Conservation (phyloP, 2,797 vertebrate species). For the Astyanax mexicanus region DNA sequence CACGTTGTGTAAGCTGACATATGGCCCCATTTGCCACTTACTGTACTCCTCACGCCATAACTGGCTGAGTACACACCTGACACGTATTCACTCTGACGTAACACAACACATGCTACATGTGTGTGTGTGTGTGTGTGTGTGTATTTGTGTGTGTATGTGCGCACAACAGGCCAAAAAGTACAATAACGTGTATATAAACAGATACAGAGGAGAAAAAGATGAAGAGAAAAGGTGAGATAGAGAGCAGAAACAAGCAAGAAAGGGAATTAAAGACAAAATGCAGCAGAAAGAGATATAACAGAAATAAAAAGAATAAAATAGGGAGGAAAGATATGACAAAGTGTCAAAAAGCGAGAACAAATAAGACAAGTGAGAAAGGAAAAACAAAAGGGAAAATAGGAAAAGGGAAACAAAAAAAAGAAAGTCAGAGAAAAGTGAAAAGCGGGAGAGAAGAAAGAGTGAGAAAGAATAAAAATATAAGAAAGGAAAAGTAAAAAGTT, state of each 20-base stretch:
- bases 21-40: constrained; percentile 28
- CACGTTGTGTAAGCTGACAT: constrained; percentile 49
- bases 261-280: constrained; percentile 3
- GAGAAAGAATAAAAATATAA: constrained; percentile 11
- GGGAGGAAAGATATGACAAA: constrained; percentile 31
- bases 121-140: not conserved
- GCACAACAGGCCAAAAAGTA: too few relatives aligned
- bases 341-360: too few relatives aligned
- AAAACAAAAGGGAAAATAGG: too few relatives aligned
- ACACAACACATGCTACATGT: not conserved
- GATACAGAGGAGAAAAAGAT: not conserved
- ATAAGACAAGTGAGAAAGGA: too few relatives aligned
- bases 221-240: constrained; percentile 16
- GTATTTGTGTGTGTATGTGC: constrained; percentile 12
- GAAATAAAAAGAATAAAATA: constrained; percentile 28
- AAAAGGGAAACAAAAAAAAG: constrained; percentile 42
- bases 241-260: constrained; percentile 17
- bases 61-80: constrained; percentile 44
- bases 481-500: constrained; percentile 41
- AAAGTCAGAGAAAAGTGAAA: too few relatives aligned
- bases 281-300: not conserved
- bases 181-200: too few relatives aligned
- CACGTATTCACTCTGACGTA: constrained; percentile 19
- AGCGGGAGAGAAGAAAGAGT: too few relatives aligned
- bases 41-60: constrained; percentile 13